Evolutionary conservation across 2,113 vertebrate genomes (phyloP), one percentile per base, ranked within the genome.

Genomic region (Bujurquina vittata): DNA sequence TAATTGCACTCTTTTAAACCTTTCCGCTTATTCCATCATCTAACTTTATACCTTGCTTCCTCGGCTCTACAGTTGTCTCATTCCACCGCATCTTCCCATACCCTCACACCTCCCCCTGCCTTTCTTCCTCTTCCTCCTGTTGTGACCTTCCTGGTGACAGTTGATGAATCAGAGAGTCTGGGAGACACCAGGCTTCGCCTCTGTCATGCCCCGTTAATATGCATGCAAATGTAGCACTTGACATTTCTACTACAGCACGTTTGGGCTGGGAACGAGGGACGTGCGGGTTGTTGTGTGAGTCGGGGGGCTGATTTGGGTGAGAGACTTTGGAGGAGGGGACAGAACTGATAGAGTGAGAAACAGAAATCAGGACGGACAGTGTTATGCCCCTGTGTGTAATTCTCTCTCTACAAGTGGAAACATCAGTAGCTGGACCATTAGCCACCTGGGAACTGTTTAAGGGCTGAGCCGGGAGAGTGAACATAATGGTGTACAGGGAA

Each of bases 191-290:
- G 84, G 89, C 89, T 77, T 86, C 55, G 81, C 87, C 92, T 86
- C 88, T 87, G 91, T 95, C 93, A 95, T 82, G 93, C 86, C 81
- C 95, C 79, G 92, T 95, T 96, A 94, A 95, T 95, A 95, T 95
- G 94, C 95, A 96, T 95, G 95, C 95, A 95, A 96, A 96, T 95
- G 94, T 93, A 90, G 92, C 91, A 94, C 93, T 95, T 96, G 95
- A 96, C 95, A 96, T 96, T 96, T 96, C 94, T 94, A 92, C 91
- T 93, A 94, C 58, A 75, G 88, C 57, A 26, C 58, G 59, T 76
- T 72, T 63, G 29, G 76, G 72, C 81, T 52, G 43, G 58, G 83
- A 75, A 89, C 54, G n/a, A 77, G 75, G 56, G 83, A 81, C 76
- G 56, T 49, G 87, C 8, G 55, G 76, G 52, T 73, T 75, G 58